Percentiles rank a stretch among this genome's conserved stretches.
Evolutionary conservation across 2,113 vertebrate species (phyloP).

Genomic region (Corythornis vintsioides): DNA sequence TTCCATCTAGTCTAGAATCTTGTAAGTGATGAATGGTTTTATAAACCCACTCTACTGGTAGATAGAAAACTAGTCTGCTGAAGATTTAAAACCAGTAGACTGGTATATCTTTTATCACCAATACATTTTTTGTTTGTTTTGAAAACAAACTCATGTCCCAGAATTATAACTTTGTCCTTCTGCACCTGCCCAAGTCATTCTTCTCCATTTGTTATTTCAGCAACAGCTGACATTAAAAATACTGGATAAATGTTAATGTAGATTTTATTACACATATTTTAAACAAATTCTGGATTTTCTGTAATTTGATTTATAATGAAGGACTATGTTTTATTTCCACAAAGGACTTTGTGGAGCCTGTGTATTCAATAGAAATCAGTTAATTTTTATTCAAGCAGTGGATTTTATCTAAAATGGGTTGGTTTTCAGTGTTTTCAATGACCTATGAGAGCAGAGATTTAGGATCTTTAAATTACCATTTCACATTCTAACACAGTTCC

Average conservation of each 20-base stretch:
- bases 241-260: not conserved
- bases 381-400: not conserved
- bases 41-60: not conserved
- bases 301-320: not conserved
- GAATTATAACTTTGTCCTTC: not conserved
- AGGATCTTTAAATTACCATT: not conserved
- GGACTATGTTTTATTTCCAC: not conserved
- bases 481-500: not conserved
- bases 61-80: not conserved
- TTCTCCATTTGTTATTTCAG: not conserved
- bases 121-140: not conserved
- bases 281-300: not conserved
- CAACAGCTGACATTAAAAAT: not conserved
- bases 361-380: not conserved
- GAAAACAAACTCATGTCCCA: not conserved
- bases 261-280: not conserved
- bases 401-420: not conserved
- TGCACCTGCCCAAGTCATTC: not conserved
- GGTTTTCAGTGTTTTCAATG: not conserved
- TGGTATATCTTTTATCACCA: not conserved
- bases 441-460: not conserved
- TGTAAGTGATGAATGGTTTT: not conserved
- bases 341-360: conserved; percentile 5
- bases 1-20: not conserved
- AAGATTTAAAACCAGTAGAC: not conserved